Base-by-base conservation (phyloP, 2,888 invertebrate genomes). In the Mythimna albipuncta region DNA sequence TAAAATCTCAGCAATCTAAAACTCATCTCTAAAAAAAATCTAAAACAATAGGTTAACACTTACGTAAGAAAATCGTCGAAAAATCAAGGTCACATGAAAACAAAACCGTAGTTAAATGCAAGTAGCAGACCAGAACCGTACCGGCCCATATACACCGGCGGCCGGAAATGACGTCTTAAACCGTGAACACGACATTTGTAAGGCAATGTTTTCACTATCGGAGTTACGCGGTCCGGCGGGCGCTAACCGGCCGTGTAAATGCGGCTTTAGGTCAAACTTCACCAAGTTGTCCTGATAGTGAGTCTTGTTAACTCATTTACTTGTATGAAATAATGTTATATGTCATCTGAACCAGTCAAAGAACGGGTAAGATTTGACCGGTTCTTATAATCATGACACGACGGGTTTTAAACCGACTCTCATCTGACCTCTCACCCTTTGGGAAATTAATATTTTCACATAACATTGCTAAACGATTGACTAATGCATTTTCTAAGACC, bases 151-250 rank as follows among this genome's bases (percentile, higher is more conserved):
- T 93, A 89, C 90, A 89, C 77, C 89, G 94, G 95, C 94, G 92
- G 89, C 74, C 89, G 95, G 95, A 95, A 92, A 88, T 93, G 91
- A 92, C 93, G 94, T 90, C 89, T 77, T 80, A 79, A 75, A 65
- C 82, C 82, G 78, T 87, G 87, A 81, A 87, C 75, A 82, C 83
- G 81, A 83, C 84, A 80, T 80, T 84, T 72, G 77, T 85, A 87
- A 87, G 82, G 84, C 77, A 35, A 79, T 63, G 91, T 92, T 95
- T 95, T 96, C 95, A 94, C 95, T 95, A 91, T 95, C 94, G 86
- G 82, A 83, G 88, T 86, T 91, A 94, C 91, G 88, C 93, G 92
- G 87, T 91, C 89, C 81, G 88, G 81, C 87, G 83, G 89, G 79
- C 81, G 81, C 89, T 91, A 92, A 75, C 92, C 71, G 90, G 77